Evolutionary conservation across 1,140 invertebrate species (phyloP).

Genomic region (Neodiprion lecontei): DNA sequence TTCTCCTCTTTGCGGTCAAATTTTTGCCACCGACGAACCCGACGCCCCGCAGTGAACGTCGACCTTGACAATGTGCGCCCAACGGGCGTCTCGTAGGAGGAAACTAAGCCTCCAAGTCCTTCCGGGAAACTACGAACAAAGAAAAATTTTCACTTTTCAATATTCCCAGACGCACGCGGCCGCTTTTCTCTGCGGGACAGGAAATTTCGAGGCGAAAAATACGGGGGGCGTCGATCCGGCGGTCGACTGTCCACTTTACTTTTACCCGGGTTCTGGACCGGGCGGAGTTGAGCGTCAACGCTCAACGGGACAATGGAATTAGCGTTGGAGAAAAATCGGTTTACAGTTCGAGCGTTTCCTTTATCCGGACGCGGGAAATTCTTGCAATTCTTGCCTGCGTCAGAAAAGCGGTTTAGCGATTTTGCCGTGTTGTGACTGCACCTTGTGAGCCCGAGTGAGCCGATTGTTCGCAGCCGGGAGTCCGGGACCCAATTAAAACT

Average conservation of each 20-base stretch:
- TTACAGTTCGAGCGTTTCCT: slow-evolving; percentile 35
- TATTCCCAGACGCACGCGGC: not conserved
- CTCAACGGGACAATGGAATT: slow-evolving; percentile 49
- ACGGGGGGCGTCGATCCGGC: too few relatives aligned
- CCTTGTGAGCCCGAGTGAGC: not conserved
- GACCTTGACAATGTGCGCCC: slow-evolving; percentile 1
- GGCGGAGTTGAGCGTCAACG: too few relatives aligned
- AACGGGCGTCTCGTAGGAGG: not conserved
- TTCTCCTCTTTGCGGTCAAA: too few relatives aligned
- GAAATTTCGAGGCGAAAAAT: too few relatives aligned
- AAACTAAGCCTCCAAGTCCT: not conserved
- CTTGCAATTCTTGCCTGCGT: too few relatives aligned
- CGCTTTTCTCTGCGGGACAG: too few relatives aligned
- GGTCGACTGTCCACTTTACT: slow-evolving; percentile 1
- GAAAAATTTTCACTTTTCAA: not conserved
- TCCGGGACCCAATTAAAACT: not conserved
- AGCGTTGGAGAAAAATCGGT: slow-evolving; percentile 55
- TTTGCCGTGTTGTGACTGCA: slow-evolving; percentile 3
- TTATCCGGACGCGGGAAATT: not conserved
- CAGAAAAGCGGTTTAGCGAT: not conserved
- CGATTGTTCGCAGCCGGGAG: not conserved
- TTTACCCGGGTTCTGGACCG: not conserved
- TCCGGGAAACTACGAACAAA: not conserved
- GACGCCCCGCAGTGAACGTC: not conserved
- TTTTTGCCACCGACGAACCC: not conserved